Conservation (phyloP, 2,888 invertebrate genomes). For the Chironomus tentans region DNA sequence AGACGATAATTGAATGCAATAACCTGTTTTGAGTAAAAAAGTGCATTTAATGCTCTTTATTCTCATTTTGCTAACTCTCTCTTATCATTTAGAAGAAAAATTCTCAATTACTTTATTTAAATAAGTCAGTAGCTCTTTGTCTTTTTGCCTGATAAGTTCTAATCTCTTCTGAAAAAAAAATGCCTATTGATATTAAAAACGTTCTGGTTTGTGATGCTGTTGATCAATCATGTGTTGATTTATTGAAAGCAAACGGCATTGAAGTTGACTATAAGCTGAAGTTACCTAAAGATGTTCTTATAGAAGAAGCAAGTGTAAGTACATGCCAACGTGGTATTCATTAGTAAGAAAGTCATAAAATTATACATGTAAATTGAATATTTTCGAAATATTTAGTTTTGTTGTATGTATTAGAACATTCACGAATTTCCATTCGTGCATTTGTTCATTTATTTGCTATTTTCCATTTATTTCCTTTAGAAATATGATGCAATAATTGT, state of each 20-base stretch:
- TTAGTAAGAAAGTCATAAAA: conserved; percentile 15
- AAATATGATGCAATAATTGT: conserved; percentile 86
- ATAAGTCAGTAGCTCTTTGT: too few relatives aligned
- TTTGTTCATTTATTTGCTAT: not conserved
- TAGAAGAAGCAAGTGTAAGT: conserved; percentile 73
- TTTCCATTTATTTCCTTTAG: conserved; percentile 43
- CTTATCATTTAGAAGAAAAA: too few relatives aligned
- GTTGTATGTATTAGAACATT: not conserved
- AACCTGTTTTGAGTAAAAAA: too few relatives aligned
- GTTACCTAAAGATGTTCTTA: conserved; percentile 65
- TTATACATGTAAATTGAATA: not conserved
- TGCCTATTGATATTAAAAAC: conserved; percentile 53
- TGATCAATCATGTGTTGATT: conserved; percentile 73
- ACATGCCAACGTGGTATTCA: too few relatives aligned
- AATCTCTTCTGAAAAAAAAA: not conserved
- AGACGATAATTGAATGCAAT: too few relatives aligned
- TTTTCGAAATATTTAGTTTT: not conserved
- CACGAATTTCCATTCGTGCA: too few relatives aligned
- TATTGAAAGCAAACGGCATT: conserved; percentile 68
- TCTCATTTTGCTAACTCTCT: too few relatives aligned
- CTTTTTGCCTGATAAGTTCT: too few relatives aligned
- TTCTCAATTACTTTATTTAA: too few relatives aligned
- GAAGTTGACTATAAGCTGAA: conserved; percentile 61
- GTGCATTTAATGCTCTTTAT: too few relatives aligned
- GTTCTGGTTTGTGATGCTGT: conserved; percentile 92